A percentile compares a stretch with the other conserved stretches of the same genome.
These are phyloP conservation scores for Trichopria drosophilae DNA, from an alignment of 2,888 invertebrate genomes.

Conservation along the genomic window DNA sequence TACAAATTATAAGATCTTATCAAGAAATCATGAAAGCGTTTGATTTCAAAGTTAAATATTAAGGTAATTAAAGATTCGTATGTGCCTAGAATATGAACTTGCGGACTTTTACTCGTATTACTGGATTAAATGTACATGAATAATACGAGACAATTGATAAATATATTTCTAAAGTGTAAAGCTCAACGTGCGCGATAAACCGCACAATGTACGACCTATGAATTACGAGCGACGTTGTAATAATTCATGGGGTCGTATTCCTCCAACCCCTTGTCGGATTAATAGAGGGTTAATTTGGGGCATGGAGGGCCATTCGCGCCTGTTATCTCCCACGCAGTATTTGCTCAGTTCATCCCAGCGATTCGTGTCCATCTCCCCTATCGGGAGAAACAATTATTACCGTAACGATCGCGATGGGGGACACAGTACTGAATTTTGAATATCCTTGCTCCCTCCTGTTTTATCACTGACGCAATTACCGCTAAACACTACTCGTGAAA, in stretches of 20 bases:
- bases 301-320: slow-evolving; percentile 46
- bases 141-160: no score
- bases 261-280: slow-evolving; percentile 46
- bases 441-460: slow-evolving; percentile 3
- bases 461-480: not conserved
- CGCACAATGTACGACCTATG: slow-evolving; percentile 26
- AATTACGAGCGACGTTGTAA: slow-evolving; percentile 32
- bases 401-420: slow-evolving; percentile 43
- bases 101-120: no score
- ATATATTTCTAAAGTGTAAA: no score
- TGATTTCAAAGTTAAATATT: no score
- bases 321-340: slow-evolving; percentile 56
- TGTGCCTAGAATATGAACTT: no score
- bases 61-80: no score
- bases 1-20: no score
- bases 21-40: no score
- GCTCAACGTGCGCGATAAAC: no score
- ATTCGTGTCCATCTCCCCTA: slow-evolving; percentile 44
- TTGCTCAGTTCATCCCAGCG: slow-evolving; percentile 50
- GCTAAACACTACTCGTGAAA: no score
- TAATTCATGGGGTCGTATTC: slow-evolving; percentile 44
- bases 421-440: slow-evolving; percentile 46
- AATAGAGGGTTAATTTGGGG: slow-evolving; percentile 54
- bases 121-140: no score
- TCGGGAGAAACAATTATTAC: slow-evolving; percentile 49